phyloP scores from a whole-genome alignment of 2,113 vertebrate genomes.

The Vidua chalybeata region DNA sequence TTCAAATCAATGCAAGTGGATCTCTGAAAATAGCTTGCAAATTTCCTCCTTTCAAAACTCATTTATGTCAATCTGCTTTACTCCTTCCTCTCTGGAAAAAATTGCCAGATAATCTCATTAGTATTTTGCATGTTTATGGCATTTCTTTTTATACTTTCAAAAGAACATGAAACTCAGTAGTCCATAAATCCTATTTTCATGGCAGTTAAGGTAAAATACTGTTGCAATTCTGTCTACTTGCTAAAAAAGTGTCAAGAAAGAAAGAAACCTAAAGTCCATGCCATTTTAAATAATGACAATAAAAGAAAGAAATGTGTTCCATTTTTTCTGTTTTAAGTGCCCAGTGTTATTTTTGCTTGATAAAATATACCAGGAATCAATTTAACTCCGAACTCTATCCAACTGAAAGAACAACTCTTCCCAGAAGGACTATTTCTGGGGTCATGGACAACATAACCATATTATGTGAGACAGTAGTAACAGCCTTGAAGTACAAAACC shows the following conservation, averaged over 20 bases:
- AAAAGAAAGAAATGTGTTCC: not conserved
- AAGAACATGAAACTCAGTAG: not conserved
- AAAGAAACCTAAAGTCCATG: not conserved
- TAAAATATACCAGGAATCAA: not conserved
- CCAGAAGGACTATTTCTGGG: not conserved
- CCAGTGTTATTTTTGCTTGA: not conserved
- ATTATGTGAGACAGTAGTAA: not conserved
- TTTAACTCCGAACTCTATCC: not conserved
- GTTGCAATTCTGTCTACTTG: not conserved
- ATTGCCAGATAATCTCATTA: conserved; percentile 37
- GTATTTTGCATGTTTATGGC: conserved; percentile 38
- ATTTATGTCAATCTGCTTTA: conserved; percentile 48
- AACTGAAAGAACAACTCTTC: not conserved
- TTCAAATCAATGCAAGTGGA: conserved; percentile 50
- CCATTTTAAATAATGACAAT: not conserved
- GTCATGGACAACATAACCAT: not conserved
- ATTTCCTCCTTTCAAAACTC: conserved; percentile 47
- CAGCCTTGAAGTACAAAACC: not conserved
- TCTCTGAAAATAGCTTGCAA: conserved; percentile 53
- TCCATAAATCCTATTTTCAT: conserved; percentile 6
- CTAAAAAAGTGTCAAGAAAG: not conserved
- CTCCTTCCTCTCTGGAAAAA: conserved; percentile 31
- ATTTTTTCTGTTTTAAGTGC: not conserved
- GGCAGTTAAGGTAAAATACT: not conserved
- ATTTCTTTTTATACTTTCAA: not conserved